phyloP scores from a whole-genome alignment of 2,888 invertebrate genomes.

The Pachycephus smyrnensis region DNA sequence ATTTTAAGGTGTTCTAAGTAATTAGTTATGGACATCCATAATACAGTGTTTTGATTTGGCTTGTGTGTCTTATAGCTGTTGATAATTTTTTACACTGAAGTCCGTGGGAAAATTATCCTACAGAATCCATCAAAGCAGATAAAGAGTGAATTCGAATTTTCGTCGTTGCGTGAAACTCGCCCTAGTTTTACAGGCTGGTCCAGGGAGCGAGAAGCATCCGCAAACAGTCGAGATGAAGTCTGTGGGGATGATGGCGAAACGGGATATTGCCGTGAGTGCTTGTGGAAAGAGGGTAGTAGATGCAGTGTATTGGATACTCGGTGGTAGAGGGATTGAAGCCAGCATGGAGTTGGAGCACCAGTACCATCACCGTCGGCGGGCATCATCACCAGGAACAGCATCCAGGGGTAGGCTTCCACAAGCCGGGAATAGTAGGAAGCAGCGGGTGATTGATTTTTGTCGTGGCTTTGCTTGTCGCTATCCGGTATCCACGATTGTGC shows the following conservation, averaged over 20 bases:
- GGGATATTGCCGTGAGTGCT: background rate
- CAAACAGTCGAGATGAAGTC: background rate
- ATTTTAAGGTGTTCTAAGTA: background rate
- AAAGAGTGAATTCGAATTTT: background rate
- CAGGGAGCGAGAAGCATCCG: background rate
- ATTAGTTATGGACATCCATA: background rate
- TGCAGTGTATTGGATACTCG: background rate
- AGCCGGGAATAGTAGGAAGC: conserved; percentile 42
- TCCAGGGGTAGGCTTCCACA: background rate
- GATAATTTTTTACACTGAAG: background rate
- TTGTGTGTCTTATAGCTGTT: background rate
- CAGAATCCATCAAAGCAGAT: background rate
- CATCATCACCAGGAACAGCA: background rate
- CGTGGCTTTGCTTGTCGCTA: conserved; percentile 62
- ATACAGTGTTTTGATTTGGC: background rate
- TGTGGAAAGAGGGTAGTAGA: background rate
- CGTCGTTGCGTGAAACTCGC: background rate
- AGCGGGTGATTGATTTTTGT: conserved; percentile 67
- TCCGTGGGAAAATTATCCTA: too few relatives aligned
- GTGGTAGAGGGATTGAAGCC: background rate
- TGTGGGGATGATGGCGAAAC: background rate
- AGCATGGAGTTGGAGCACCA: background rate
- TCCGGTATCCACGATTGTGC: conserved; percentile 57
- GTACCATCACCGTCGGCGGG: background rate
- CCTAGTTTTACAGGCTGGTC: background rate